These are phyloP conservation scores for Phymatocera aterrima DNA, from an alignment of 2,888 invertebrate species.

Conservation along the genomic window DNA sequence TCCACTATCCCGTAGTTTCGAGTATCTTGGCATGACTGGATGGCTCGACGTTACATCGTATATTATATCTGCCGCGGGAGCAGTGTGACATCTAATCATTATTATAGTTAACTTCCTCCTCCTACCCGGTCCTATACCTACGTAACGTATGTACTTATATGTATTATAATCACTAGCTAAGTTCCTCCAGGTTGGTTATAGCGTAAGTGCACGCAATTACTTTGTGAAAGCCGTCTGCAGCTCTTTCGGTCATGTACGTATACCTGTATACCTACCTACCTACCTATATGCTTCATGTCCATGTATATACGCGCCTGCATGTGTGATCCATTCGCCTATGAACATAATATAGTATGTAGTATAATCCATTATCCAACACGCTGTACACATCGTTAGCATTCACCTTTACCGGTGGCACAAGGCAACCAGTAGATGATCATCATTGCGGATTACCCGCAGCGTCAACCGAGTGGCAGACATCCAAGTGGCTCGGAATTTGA, in stretches of 20 bases:
- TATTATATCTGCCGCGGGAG: neutral
- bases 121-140: too few species aligned
- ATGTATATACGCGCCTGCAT: neutral
- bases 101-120: conserved; percentile 26
- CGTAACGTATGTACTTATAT: too few species aligned
- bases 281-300: too few species aligned
- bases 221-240: conserved; percentile 32
- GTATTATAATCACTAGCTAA: conserved; percentile 24
- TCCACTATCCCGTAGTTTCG: neutral
- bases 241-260: conserved; percentile 5
- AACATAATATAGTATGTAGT: too few species aligned
- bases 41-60: conserved; percentile 10
- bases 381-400: conserved; percentile 3
- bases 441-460: conserved; percentile 4
- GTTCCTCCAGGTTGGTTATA: conserved; percentile 20
- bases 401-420: conserved; percentile 3
- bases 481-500: too few species aligned
- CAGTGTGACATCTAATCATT: conserved; percentile 35
- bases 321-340: too few species aligned
- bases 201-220: conserved; percentile 31
- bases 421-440: conserved; percentile 8
- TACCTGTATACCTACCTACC: neutral
- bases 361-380: neutral
- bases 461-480: too few species aligned
- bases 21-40: neutral